Conservation (phyloP, 1,140 invertebrate genomes). For the Drosophila kurseongensis region DNA sequence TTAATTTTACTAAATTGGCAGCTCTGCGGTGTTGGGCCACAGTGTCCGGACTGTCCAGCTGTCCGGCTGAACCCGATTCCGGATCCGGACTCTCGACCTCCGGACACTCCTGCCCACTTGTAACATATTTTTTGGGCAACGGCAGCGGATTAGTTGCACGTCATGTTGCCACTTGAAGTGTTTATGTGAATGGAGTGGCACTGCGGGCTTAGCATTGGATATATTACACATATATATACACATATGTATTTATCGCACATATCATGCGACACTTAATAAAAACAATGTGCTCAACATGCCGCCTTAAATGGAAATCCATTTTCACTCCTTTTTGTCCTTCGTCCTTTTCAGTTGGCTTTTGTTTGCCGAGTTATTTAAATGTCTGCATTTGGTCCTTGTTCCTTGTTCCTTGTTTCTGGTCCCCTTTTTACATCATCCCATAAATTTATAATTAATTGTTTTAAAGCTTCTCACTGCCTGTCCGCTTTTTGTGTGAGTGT, state of each 20-base stretch:
- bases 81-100: slow-evolving; percentile 17
- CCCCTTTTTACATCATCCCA: slow-evolving; percentile 36
- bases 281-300: slow-evolving; percentile 83
- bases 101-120: slow-evolving; percentile 67
- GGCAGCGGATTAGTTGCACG: slow-evolving; percentile 75
- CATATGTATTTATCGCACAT: slow-evolving; percentile 58
- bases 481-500: slow-evolving; percentile 25
- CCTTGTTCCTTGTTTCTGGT: neutral
- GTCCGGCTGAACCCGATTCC: neutral
- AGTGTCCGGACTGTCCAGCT: slow-evolving; percentile 2
- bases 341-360: slow-evolving; percentile 35
- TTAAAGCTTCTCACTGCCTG: slow-evolving; percentile 63
- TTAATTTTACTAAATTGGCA: slow-evolving; percentile 2
- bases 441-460: slow-evolving; percentile 84
- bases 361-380: slow-evolving; percentile 76
- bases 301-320: slow-evolving; percentile 84
- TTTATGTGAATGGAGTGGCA: slow-evolving; percentile 70
- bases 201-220: slow-evolving; percentile 12
- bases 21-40: neutral
- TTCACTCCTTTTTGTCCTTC: slow-evolving; percentile 69
- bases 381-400: slow-evolving; percentile 49
- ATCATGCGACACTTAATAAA: slow-evolving; percentile 84
- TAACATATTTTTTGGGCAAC: slow-evolving; percentile 82
- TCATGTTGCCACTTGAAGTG: slow-evolving; percentile 84
- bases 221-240: slow-evolving; percentile 10